Evolutionary conservation across 2,888 invertebrate species (phyloP).

Genomic region (Mimas tiliae): DNA sequence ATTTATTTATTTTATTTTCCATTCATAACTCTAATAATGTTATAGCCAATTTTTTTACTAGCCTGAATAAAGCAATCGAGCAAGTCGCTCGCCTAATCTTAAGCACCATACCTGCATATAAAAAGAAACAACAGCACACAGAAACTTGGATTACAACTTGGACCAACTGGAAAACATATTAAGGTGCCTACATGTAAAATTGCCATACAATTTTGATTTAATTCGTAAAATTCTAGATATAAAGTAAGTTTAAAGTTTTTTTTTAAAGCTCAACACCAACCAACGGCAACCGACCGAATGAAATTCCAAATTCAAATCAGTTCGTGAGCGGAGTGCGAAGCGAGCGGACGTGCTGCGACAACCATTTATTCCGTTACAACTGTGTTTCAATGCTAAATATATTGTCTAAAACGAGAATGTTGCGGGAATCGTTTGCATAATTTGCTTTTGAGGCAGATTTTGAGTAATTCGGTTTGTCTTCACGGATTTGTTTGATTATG

Average conservation of each 20-base stretch:
- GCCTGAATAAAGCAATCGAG: too few relatives aligned
- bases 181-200: too few relatives aligned
- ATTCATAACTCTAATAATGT: too few relatives aligned
- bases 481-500: conserved; percentile 50
- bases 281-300: conserved; percentile 45
- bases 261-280: conserved; percentile 46
- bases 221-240: neutral
- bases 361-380: conserved; percentile 76
- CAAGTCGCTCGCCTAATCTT: too few relatives aligned
- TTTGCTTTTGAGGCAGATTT: conserved; percentile 63
- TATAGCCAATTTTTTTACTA: too few relatives aligned
- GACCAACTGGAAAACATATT: too few relatives aligned
- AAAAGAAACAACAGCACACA: too few relatives aligned
- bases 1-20: too few relatives aligned
- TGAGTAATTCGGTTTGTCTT: conserved; percentile 52
- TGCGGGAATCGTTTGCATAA: conserved; percentile 69
- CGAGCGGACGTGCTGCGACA: conserved; percentile 70
- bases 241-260: conserved; percentile 42
- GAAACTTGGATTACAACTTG: too few relatives aligned
- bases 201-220: too few relatives aligned
- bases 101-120: too few relatives aligned
- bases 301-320: conserved; percentile 82
- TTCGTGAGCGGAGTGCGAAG: conserved; percentile 78
- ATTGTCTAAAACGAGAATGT: conserved; percentile 74
- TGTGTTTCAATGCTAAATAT: conserved; percentile 76